Evolutionary conservation across 2,113 vertebrate genomes (phyloP), one percentile per base, ranked within the genome.

Genomic region (Pelobates fuscus): DNA sequence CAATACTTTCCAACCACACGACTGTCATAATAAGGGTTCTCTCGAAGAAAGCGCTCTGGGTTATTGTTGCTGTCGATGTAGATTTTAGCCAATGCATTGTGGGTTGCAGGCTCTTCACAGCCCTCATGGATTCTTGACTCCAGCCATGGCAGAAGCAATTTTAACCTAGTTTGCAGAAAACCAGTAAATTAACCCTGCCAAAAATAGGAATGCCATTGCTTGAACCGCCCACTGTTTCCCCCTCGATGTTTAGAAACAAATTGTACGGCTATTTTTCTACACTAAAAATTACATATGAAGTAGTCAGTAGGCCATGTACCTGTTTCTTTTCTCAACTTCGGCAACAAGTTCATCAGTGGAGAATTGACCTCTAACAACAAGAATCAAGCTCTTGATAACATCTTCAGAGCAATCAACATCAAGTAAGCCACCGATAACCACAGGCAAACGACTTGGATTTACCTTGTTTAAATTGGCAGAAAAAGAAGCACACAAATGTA

Each of bases 51-150:
- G 44, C 97, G 92, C 77, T 99, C 96, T 0, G 96, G 97, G 86
- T 99, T 98, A 86, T 99, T 99, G 86, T 99, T 99, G 86, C 97
- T 98, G 82, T 98, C 96, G 0, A 99, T 98, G 89, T 99, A 99
- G 79, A 99, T 99, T 88, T 99, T 99, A 75, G 96, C 97, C 84
- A 98, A 82, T 0, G 97, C 97, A 78, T 98, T 99, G 76, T 98
- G 97, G 79, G 97, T 99, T 20, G 97, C 97, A 27, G 97, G 96
- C 75, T 99, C 97, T 80, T 99, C 97, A 70, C 96, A 99, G 58
- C 97, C 96, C 83, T 98, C 96, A 0, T 99, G 97, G 81, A 99
- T 99, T 80, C 97, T 93, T 68, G 97, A 93, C 87, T 98, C 97
- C 78, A 99, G 87, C 97, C 97, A 99, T 52, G 97, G 97, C 55